Conservation (phyloP, 2,113 vertebrate species). For the Protobothrops mucrosquamatus region DNA sequence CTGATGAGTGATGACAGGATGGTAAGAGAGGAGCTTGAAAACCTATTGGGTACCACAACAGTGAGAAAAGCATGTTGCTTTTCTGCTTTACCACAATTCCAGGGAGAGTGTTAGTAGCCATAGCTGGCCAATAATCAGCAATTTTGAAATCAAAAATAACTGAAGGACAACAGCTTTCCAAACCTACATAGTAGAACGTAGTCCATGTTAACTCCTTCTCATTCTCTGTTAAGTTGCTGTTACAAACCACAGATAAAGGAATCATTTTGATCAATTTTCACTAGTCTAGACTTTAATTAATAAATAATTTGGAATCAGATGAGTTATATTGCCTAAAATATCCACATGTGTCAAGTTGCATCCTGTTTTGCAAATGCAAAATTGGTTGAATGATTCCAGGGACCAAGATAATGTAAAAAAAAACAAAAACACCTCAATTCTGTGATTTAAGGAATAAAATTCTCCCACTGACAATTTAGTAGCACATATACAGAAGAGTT, state of each 20-base stretch:
- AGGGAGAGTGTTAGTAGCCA: background rate
- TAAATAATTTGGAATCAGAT: background rate
- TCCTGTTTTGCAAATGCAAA: background rate
- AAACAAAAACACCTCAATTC: too few species aligned
- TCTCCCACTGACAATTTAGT: background rate
- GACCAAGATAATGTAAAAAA: background rate
- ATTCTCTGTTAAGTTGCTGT: background rate
- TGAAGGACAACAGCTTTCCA: background rate
- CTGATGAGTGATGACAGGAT: background rate
- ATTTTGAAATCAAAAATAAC: background rate
- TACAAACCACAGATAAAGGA: background rate
- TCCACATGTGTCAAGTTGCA: background rate
- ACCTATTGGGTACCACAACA: background rate
- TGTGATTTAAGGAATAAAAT: background rate
- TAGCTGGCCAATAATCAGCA: background rate
- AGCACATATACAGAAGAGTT: constrained; percentile 10
- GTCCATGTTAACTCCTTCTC: background rate
- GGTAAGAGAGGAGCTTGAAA: background rate
- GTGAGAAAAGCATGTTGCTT: background rate
- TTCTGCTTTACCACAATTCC: background rate
- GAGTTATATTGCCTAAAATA: background rate
- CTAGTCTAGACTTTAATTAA: background rate
- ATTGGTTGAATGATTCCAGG: background rate
- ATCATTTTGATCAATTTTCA: background rate
- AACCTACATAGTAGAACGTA: background rate